phyloP scores from a whole-genome alignment of 2,113 vertebrate genomes.

The Ursus arctos region DNA sequence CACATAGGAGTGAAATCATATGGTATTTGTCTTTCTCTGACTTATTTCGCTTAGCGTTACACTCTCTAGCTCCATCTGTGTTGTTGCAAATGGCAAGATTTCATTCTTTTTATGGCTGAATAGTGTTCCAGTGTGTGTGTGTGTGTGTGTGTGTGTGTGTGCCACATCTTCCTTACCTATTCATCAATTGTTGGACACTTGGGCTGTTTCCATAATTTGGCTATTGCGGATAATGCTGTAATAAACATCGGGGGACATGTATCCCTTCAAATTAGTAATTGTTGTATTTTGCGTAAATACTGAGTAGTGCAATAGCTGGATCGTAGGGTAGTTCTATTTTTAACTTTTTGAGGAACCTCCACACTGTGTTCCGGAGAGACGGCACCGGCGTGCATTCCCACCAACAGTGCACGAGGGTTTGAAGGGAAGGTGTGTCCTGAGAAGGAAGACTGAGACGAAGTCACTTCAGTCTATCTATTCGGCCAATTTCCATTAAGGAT shows the following conservation, averaged over 20 bases:
- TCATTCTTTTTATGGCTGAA: neutral
- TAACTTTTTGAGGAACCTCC: neutral
- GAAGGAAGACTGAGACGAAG: neutral
- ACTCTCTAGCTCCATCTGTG: neutral
- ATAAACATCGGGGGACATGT: neutral
- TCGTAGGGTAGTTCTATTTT: neutral
- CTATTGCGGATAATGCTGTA: neutral
- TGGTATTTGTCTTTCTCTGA: neutral
- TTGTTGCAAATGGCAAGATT: neutral
- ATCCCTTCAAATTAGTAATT: neutral
- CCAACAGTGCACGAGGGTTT: neutral
- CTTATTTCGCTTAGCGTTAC: neutral
- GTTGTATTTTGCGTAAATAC: neutral
- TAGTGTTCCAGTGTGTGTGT: neutral
- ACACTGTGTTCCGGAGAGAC: neutral
- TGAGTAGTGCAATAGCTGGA: neutral
- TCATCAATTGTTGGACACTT: neutral
- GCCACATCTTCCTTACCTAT: neutral
- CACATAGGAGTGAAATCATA: neutral
- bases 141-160: neutral
- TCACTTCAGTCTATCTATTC: neutral
- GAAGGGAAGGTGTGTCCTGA: neutral
- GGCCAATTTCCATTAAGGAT: neutral
- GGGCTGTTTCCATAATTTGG: neutral
- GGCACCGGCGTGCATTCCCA: neutral